Conservation (phyloP, 2,113 vertebrate species). For the Nerophis ophidion region DNA sequence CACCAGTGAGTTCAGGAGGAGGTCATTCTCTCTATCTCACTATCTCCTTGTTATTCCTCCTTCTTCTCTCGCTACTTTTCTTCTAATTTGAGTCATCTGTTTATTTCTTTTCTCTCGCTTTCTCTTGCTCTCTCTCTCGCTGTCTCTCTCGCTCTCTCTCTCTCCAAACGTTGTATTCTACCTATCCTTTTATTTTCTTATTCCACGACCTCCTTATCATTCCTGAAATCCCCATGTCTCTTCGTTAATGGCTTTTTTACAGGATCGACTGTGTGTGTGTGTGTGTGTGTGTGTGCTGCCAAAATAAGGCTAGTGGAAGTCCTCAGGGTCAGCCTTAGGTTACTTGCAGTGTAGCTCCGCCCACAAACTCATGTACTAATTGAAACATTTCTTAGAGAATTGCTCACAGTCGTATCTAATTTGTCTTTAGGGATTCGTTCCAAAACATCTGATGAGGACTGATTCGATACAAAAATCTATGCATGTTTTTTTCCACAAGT, state of each 20-base stretch:
- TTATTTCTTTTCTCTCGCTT: background rate
- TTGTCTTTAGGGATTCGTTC: too few species aligned
- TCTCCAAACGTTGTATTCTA: background rate
- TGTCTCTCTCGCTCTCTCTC: background rate
- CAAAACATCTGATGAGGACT: too few species aligned
- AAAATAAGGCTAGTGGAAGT: slow-evolving; percentile 27
- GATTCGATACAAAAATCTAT: too few species aligned
- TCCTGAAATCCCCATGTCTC: slow-evolving; percentile 11
- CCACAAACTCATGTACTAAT: background rate
- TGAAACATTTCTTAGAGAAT: background rate
- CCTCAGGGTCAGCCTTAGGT: slow-evolving; percentile 41
- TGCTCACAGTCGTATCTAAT: background rate
- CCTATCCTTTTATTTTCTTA: background rate
- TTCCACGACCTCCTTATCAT: background rate
- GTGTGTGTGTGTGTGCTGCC: slow-evolving; percentile 12
- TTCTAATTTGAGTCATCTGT: background rate
- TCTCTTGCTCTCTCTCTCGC: background rate
- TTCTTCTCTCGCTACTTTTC: background rate
- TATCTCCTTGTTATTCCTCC: background rate
- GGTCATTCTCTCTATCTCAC: slow-evolving; percentile 34
- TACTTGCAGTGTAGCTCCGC: slow-evolving; percentile 26
- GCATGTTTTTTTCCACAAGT: too few species aligned
- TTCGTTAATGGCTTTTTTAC: slow-evolving; percentile 18
- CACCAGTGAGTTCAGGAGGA: slow-evolving; percentile 53
- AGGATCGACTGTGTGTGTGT: slow-evolving; percentile 17